Base-by-base conservation (phyloP, 2,888 invertebrate species). In the Scaeva pyrastri region DNA sequence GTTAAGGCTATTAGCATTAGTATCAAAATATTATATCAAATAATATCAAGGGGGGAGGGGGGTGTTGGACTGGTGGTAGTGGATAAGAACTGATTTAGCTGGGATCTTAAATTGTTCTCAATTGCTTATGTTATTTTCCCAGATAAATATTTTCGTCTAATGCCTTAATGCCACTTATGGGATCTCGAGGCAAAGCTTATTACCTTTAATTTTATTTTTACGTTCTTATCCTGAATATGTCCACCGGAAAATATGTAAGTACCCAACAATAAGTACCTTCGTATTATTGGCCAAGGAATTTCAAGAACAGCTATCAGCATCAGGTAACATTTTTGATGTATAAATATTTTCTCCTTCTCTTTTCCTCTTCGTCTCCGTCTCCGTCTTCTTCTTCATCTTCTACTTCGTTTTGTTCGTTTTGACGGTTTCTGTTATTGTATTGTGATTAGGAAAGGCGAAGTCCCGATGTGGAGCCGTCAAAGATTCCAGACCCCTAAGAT, bases 131-230 rank as follows among this genome's bases (percentile, higher is more conserved):
- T 39, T 58, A 36, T 19, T 60, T 41, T 60, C 41, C 21, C 41
- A 58, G 21, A 39, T 60, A 60, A 43, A 62, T 62, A 62, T 62
- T 62, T 62, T 36, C 19, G 11, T 39, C 21, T 58, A 21, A 36
- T 21, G 16, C 5, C 16, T 31, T 56, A 31, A 56, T 31, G 16
- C 31, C 6, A 56, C 6, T 36, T 31, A 16, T 10, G 56, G 16
- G 11, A 11, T 58, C 1, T 19, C 19, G 19, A 19, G 39, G 39
- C 16, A 36, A 39, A 56, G 56, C 56, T 55, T 55, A 55, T 31
- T 26, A 16, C 23, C 50, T 10, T n/a, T 55, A 26, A 26, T 14
- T 26, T 31, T 26, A n/a, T n/a, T n/a, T 14, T 26, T n/a, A n/a
- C n/a, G n/a, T n/a, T 26, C 26, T 23, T 12, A 10, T 14, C 12